These are phyloP conservation scores for Gnathochromis pfefferi DNA, from an alignment of 2,113 vertebrate species.

Conservation along the genomic window DNA sequence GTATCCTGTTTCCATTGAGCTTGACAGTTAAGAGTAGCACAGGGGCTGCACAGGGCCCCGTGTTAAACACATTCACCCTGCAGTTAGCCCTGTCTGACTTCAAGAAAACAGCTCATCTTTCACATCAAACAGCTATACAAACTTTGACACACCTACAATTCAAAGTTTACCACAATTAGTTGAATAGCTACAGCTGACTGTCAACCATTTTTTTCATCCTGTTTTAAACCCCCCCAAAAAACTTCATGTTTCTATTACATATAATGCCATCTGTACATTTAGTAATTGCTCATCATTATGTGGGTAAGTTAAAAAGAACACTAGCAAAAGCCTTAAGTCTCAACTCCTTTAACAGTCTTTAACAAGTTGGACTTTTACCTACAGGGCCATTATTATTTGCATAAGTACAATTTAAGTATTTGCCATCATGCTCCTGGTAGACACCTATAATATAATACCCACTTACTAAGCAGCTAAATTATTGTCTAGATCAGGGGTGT, in stretches of 20 bases:
- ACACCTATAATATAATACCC: neutral
- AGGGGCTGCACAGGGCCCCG: slow-evolving; percentile 14
- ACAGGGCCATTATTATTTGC: neutral
- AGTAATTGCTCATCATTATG: neutral
- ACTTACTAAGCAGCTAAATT: neutral
- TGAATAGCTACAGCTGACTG: neutral
- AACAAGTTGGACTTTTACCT: neutral
- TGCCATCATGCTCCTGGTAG: neutral
- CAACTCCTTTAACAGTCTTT: neutral
- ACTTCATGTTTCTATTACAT: neutral
- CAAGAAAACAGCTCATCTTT: slow-evolving; percentile 39
- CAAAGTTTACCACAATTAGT: neutral
- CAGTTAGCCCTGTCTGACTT: slow-evolving; percentile 41
- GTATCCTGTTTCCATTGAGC: slow-evolving; percentile 57
- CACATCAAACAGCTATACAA: slow-evolving; percentile 14
- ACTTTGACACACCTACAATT: neutral
- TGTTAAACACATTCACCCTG: slow-evolving; percentile 59
- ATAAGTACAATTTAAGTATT: neutral
- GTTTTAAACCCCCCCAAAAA: neutral
- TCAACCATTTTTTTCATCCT: neutral
- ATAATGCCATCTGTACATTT: neutral
- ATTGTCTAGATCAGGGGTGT: neutral
- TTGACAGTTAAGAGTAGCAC: slow-evolving; percentile 13
- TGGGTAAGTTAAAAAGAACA: neutral
- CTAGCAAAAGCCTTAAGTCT: neutral